Evolutionary conservation across 1,140 invertebrate genomes (phyloP).

Genomic region (Euwallacea similis): DNA sequence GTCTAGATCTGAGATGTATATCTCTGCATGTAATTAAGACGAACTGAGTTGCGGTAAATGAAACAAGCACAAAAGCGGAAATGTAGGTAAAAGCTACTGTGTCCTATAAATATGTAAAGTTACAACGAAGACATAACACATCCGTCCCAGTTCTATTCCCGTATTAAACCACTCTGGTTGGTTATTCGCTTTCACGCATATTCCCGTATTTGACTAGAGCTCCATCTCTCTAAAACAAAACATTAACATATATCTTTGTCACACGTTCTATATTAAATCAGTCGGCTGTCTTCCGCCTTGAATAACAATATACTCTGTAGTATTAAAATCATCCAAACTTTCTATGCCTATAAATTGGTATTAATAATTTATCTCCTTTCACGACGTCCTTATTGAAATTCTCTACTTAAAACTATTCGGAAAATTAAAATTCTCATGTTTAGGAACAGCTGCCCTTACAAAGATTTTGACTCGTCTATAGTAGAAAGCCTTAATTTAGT

Average conservation of each 20-base stretch:
- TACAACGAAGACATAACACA: conserved; percentile 11
- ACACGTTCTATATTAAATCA: conserved; percentile 10
- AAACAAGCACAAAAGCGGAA: too few relatives aligned
- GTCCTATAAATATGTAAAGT: conserved; percentile 4
- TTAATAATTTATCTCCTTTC: neutral
- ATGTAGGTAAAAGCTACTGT: too few relatives aligned
- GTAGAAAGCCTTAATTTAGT: too few relatives aligned
- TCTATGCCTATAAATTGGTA: neutral
- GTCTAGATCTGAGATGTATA: too few relatives aligned
- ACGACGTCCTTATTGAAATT: too few relatives aligned
- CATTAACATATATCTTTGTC: conserved; percentile 14
- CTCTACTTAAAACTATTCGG: too few relatives aligned
- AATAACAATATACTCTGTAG: neutral
- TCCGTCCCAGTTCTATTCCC: neutral
- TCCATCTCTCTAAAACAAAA: conserved; percentile 10
- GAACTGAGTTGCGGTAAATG: too few relatives aligned
- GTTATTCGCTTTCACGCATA: conserved; percentile 9
- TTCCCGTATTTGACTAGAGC: conserved; percentile 9
- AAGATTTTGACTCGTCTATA: too few relatives aligned
- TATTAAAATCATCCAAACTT: neutral
- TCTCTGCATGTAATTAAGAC: too few relatives aligned
- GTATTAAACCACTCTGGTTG: conserved; percentile 7
- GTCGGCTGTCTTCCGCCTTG: neutral
- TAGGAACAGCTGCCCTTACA: too few relatives aligned
- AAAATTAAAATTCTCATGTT: too few relatives aligned